These are phyloP conservation scores for Zapus hudsonius DNA, from an alignment of 2,113 vertebrate genomes.

Conservation along the genomic window DNA sequence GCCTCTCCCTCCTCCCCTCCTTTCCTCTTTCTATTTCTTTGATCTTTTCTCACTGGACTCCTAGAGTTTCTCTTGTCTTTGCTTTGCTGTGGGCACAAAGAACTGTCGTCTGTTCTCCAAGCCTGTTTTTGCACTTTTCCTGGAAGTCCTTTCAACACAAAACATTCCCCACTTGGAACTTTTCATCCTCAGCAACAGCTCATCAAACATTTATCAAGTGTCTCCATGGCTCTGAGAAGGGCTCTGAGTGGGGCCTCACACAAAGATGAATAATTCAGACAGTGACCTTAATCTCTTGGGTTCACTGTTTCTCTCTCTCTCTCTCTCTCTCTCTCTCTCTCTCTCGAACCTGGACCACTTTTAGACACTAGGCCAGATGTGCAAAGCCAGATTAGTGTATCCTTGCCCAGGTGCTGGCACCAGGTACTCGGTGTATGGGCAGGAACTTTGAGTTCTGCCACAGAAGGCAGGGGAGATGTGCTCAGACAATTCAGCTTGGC, in stretches of 20 bases:
- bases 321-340: neutral
- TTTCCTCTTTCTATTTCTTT: neutral
- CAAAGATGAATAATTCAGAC: conserved; percentile 33
- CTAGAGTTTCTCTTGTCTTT: neutral
- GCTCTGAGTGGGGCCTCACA: neutral
- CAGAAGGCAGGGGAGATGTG: neutral
- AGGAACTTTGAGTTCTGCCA: neutral
- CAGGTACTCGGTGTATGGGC: neutral
- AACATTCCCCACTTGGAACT: neutral
- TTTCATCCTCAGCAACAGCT: neutral
- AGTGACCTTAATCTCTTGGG: neutral
- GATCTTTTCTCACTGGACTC: neutral
- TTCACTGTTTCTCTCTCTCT: neutral
- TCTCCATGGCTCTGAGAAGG: conserved; percentile 5
- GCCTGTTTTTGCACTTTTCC: neutral
- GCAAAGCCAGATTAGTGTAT: neutral
- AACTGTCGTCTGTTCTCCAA: neutral
- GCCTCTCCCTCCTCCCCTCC: no score
- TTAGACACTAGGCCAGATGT: fast-evolving
- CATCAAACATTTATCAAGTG: neutral
- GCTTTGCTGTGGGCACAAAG: neutral
- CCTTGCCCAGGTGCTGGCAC: neutral
- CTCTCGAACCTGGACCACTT: neutral
- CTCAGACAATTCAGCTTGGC: neutral
- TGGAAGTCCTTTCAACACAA: neutral